Percentiles rank a stretch among this genome's conserved stretches.
Evolutionary conservation across 2,888 invertebrate species (phyloP).

Genomic region (Nebria salina): DNA sequence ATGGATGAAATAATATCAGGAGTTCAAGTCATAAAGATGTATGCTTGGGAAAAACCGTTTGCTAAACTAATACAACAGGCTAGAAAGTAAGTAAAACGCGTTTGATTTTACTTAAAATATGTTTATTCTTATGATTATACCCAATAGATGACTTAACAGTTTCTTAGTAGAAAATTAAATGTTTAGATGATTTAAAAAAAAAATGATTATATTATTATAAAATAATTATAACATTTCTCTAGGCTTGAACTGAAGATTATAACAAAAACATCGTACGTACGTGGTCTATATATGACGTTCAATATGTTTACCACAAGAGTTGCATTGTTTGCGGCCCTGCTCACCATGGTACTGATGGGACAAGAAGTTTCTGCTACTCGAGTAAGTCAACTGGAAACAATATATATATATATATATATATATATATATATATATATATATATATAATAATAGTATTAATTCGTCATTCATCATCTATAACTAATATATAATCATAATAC

Average conservation of each 20-base stretch:
- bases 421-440: background rate
- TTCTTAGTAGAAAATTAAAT: background rate
- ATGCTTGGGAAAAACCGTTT: constrained; percentile 79
- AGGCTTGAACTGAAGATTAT: constrained; percentile 69
- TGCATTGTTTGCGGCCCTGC: constrained; percentile 78
- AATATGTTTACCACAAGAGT: constrained; percentile 84
- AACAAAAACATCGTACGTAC: constrained; percentile 70
- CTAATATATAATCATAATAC: too few species aligned
- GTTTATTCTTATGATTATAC: background rate
- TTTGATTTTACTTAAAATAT: constrained; percentile 18
- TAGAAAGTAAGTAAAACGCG: constrained; percentile 56
- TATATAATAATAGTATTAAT: background rate
- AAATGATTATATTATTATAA: too few species aligned
- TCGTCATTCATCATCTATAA: background rate
- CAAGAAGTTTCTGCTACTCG: constrained; percentile 76
- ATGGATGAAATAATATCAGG: constrained; percentile 96
- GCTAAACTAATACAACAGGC: constrained; percentile 69
- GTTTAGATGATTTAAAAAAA: too few species aligned
- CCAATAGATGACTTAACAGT: background rate
- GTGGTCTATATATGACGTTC: constrained; percentile 77
- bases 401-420: background rate
- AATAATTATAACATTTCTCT: constrained; percentile 9
- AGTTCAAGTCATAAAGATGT: constrained; percentile 87
- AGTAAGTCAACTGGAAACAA: constrained; percentile 60
- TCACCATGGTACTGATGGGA: constrained; percentile 74